These are phyloP conservation scores for Pachymerium ferrugineum DNA, from an alignment of 2,888 invertebrate genomes.

Conservation along the genomic window DNA sequence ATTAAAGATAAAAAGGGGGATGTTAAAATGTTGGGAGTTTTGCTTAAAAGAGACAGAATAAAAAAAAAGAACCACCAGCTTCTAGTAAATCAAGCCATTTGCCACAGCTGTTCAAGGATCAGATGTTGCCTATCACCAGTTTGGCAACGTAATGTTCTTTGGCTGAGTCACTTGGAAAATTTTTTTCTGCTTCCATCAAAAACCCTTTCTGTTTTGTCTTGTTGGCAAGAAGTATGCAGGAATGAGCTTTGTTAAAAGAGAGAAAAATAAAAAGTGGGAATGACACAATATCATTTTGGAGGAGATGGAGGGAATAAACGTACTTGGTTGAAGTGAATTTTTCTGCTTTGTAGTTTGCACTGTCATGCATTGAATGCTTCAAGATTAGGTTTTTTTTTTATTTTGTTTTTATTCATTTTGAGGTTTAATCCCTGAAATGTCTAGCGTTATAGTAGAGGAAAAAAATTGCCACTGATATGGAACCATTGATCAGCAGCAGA, in stretches of 20 bases:
- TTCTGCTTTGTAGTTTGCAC: too few relatives aligned
- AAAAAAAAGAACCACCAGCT: constrained; percentile 11
- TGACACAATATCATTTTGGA: background rate
- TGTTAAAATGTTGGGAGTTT: constrained; percentile 22
- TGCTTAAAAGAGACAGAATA: too few relatives aligned
- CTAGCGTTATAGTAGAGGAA: background rate
- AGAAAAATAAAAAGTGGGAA: background rate
- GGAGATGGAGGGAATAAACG: too few relatives aligned
- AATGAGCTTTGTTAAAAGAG: background rate
- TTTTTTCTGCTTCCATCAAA: background rate
- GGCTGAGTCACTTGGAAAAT: background rate
- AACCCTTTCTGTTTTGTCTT: background rate
- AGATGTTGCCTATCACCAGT: constrained; percentile 24
- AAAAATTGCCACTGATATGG: background rate
- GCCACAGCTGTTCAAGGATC: constrained; percentile 11
- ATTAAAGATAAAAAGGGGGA: constrained; percentile 3
- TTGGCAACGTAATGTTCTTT: constrained; percentile 20
- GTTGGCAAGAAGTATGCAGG: background rate
- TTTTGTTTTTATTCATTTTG: background rate
- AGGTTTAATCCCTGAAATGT: background rate
- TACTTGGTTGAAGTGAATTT: too few relatives aligned
- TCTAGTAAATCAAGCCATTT: constrained; percentile 27
- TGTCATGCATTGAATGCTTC: too few relatives aligned
- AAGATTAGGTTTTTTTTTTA: background rate
- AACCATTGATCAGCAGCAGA: background rate